Percentiles rank a stretch among this genome's conserved stretches.
These are phyloP conservation scores for Lasioglossum oenotherae DNA, from an alignment of 2,888 invertebrate species.

Conservation along the genomic window DNA sequence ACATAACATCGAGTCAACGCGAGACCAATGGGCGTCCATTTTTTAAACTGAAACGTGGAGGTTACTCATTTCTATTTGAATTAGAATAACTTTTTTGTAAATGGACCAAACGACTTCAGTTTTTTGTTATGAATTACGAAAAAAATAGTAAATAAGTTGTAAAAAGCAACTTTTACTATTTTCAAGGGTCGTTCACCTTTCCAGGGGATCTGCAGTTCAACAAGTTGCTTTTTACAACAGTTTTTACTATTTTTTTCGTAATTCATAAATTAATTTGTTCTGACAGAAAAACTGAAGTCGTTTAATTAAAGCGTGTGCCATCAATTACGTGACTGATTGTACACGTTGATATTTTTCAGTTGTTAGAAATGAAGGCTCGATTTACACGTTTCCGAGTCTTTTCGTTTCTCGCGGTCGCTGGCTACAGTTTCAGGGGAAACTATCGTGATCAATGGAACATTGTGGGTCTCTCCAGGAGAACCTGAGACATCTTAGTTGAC, in stretches of 20 bases:
- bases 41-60: neutral
- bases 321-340: neutral
- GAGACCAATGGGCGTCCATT: neutral
- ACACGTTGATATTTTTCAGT: neutral
- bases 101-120: too few relatives aligned
- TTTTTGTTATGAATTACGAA: too few relatives aligned
- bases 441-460: conserved; percentile 5
- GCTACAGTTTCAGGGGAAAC: conserved; percentile 29
- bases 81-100: too few relatives aligned
- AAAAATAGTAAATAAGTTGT: too few relatives aligned
- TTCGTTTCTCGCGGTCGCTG: conserved; percentile 1
- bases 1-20: conserved; percentile 5
- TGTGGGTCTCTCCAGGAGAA: conserved; percentile 26
- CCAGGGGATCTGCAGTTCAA: conserved; percentile 45
- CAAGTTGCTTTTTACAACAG: neutral
- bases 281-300: neutral
- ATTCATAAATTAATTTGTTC: neutral
- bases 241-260: too few relatives aligned
- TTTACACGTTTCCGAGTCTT: conserved; percentile 16
- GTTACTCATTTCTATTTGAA: neutral
- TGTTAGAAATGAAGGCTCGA: conserved; percentile 3
- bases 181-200: conserved; percentile 50
- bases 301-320: neutral
- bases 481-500: conserved; percentile 24
- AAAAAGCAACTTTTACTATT: too few relatives aligned